Base-by-base conservation (phyloP, 2,888 invertebrate species). In the Heliconius ismenius region DNA sequence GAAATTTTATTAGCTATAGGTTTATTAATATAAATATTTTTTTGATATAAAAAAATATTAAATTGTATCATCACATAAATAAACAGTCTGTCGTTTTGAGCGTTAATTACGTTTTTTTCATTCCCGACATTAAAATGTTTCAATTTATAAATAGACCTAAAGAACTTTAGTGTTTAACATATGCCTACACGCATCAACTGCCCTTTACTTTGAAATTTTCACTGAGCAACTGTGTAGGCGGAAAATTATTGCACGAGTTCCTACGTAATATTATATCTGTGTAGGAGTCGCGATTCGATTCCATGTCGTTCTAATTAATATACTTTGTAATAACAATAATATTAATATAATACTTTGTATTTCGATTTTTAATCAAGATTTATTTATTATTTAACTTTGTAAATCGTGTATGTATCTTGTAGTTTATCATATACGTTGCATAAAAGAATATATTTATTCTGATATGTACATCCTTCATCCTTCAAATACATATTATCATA, bases 221-320 rank as follows among this genome's bases (percentile, higher is more conserved):
- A 79, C 79, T 74, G 64, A 77, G 74, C 74, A 39, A 78, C 65
- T 67, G 74, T 76, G 79, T 79, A 81, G 82, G 81, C 69, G 74
- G 78, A 76, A 76, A 78, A 78, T 79, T 81, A 80, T 81, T 80
- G 79, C 81, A 76, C 80, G 81, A 73, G 78, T 76, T 18, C 49
- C 49, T 49, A 62, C 79, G 76, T 75, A 76, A 76, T 80, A 78
- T 77, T 79, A 74, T 77, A 68, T 79, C 74, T 64, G 77, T 77
- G 81, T 82, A 80, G 81, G 81, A 80, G 81, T 79, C 78, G 81
- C 79, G 77, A 81, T 81, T 77, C 73, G 74, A 75, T 79, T 75
- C 78, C 76, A 76, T 78, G 78, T 67, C 67, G 67, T 74, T 78
- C 73, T 67, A 80, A 78, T 77, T 76, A 64, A 68, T 76, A 77